Percentiles rank a stretch among this genome's conserved stretches.
These are phyloP conservation scores for Sandelia bainsii DNA, from an alignment of 2,797 vertebrate genomes.

Conservation along the genomic window DNA sequence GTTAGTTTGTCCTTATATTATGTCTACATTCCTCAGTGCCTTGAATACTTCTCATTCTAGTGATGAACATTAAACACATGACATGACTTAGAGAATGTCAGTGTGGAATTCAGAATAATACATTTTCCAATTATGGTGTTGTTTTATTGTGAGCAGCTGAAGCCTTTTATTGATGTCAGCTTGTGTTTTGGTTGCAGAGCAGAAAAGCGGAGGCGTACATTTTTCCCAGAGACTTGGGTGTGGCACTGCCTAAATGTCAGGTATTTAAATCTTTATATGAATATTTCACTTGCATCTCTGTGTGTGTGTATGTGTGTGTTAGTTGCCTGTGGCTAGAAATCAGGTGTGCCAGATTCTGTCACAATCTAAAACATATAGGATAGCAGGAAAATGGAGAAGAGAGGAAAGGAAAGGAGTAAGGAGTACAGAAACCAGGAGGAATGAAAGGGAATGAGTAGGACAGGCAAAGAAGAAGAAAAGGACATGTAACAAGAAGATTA, in stretches of 20 bases:
- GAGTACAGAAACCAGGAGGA: too few relatives aligned
- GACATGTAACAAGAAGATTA: not conserved
- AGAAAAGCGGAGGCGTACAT: constrained; percentile 93
- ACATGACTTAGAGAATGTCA: constrained; percentile 61
- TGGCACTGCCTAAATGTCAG: constrained; percentile 94
- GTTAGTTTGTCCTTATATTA: constrained; percentile 44
- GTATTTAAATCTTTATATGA: constrained; percentile 79
- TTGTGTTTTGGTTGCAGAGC: constrained; percentile 84
- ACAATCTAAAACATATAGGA: constrained; percentile 30
- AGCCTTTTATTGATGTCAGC: constrained; percentile 69
- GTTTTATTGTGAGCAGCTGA: constrained; percentile 74
- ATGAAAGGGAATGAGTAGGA: not conserved
- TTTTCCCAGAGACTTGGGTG: constrained; percentile 95
- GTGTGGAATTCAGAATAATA: constrained; percentile 61
- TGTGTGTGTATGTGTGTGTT: constrained; percentile 77
- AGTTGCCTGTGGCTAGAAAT: constrained; percentile 56
- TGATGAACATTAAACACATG: constrained; percentile 69
- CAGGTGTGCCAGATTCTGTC: constrained; percentile 67
- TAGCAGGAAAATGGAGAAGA: constrained; percentile 31
- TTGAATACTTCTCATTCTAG: constrained; percentile 43
- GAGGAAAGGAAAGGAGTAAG: constrained; percentile 4
- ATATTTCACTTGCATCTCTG: constrained; percentile 67
- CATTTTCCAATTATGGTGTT: constrained; percentile 70
- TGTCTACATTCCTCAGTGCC: constrained; percentile 43
- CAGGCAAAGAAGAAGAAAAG: not conserved